These are phyloP conservation scores for Pachycephus smyrnensis DNA, from an alignment of 2,888 invertebrate species.

Conservation along the genomic window DNA sequence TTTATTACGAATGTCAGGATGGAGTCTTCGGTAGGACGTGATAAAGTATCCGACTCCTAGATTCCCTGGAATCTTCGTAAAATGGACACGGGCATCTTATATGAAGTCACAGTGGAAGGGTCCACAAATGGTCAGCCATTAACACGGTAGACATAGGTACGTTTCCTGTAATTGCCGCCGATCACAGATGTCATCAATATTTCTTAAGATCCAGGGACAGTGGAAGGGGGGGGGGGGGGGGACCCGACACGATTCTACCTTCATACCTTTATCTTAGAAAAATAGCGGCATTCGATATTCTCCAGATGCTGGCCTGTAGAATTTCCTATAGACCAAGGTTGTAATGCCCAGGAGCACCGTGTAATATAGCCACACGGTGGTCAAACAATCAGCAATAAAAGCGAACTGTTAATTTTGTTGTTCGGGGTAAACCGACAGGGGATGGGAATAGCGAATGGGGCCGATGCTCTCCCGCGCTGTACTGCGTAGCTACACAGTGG, in stretches of 20 bases:
- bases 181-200: slow-evolving; percentile 18
- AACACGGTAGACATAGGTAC: slow-evolving; percentile 17
- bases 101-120: slow-evolving; percentile 7
- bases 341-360: not conserved
- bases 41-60: not conserved
- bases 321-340: not conserved
- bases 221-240: not conserved
- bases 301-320: not conserved
- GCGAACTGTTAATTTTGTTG: slow-evolving; percentile 10
- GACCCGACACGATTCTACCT: not conserved
- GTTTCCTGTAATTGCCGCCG: slow-evolving; percentile 23
- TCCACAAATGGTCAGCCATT: slow-evolving; percentile 24
- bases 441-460: slow-evolving; percentile 7
- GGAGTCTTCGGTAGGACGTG: not conserved
- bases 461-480: not conserved
- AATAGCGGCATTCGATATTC: not conserved
- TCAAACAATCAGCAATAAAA: slow-evolving; percentile 14
- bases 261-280: not conserved
- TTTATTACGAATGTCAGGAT: not conserved
- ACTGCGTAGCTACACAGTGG: not conserved
- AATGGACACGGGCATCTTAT: not conserved
- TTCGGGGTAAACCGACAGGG: not conserved
- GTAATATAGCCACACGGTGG: not conserved
- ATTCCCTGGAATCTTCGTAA: not conserved
- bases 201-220: not conserved